A percentile compares a stretch with the other conserved stretches of the same genome.
These are phyloP conservation scores for Reticulitermes speratus DNA, from an alignment of 1,140 invertebrate species.

Conservation along the genomic window DNA sequence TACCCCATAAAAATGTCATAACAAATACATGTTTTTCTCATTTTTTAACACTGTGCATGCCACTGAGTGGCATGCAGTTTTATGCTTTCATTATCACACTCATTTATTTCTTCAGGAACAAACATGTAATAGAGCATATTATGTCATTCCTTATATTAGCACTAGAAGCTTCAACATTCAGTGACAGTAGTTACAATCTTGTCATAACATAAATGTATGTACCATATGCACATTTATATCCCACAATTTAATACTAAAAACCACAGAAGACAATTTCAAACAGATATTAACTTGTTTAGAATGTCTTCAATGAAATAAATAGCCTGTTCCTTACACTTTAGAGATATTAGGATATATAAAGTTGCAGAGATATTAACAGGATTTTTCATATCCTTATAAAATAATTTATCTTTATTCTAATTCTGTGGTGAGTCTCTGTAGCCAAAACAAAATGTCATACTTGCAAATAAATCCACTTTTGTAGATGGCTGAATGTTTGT, in stretches of 20 bases:
- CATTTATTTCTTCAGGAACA: background rate
- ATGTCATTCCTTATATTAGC: background rate
- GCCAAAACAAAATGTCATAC: background rate
- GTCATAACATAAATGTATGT: background rate
- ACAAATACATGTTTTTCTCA: background rate
- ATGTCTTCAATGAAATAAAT: background rate
- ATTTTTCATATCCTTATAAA: background rate
- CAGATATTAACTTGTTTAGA: background rate
- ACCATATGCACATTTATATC: background rate
- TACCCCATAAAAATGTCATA: slow-evolving; percentile 13
- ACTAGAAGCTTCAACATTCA: slow-evolving; percentile 16
- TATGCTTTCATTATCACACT: background rate
- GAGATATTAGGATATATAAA: background rate
- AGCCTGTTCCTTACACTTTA: background rate
- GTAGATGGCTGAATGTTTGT: background rate
- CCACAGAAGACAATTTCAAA: background rate
- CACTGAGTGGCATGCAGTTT: background rate
- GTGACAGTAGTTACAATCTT: background rate
- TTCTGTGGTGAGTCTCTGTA: background rate
- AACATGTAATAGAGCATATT: slow-evolving; percentile 1
- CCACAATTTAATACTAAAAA: background rate
- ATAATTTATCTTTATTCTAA: background rate
- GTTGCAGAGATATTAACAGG: background rate
- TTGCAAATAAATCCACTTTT: background rate
- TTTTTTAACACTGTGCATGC: slow-evolving; percentile 9